Evolutionary conservation across 1,140 invertebrate species (phyloP), one percentile per base, ranked within the genome.

Genomic region (Araneus ventricosus): DNA sequence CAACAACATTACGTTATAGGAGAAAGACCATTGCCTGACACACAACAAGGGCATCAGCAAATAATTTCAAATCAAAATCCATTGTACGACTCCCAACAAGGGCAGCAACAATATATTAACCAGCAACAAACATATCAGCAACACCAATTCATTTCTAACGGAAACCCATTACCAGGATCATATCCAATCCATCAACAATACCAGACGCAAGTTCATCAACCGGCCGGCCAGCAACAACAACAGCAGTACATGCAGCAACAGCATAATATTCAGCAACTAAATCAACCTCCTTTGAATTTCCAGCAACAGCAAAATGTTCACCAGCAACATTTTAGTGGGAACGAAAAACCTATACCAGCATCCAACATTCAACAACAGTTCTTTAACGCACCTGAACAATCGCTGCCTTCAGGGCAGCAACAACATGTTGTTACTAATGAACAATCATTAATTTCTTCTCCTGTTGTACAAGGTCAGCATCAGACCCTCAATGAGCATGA

Each of bases 301-400:
- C 87, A 70, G 30, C 87, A 87, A n/a, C 85, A 61, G n/a, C 86
- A 88, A 88, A 57, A 17, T 52, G 14, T 27, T 86, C 61, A 88
- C 0, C 86, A 88, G 27, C 86, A 61, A 67, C n/a, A 88, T 63
- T 20, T 61, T 30, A 27, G 27, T n/a, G 8, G 34, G 6, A 45
- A 88, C 1, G 86, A 88, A 88, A 67, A 34, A 22, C 57, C 86
- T 0, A 10, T 22, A 41, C 14, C 27, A 24, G 34, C 20, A 7
- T 1, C 8, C 22, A 52, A 86, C 14, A n/a, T n/a, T n/a, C 57
- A 57, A n/a, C 80, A 84, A 14, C 45, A 85, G 57, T 57, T 30
- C n/a, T 61, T 37, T 10, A 80, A 34, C 20, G 14, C 37, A 80
- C 85, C 27, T 57, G 34, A 57, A 24, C 7, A 8, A 7, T 30